Evolutionary conservation across 2,113 vertebrate species (phyloP), one percentile per base, ranked within the genome.

Genomic region (Saccopteryx leptura): DNA sequence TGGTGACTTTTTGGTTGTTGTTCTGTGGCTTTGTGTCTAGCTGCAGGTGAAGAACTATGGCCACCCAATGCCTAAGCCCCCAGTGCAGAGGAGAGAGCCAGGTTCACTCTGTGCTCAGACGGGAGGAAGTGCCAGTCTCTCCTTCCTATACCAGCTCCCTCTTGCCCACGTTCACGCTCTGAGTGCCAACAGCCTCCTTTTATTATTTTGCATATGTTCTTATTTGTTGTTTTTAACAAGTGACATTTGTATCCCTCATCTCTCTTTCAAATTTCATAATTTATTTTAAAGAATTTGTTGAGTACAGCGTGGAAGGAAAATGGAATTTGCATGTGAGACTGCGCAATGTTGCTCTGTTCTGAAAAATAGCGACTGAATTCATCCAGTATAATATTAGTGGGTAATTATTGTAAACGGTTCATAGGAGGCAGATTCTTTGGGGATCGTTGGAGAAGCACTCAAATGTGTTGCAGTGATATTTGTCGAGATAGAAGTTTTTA

Each of bases 381-480:
- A 4, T 21, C 88, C 65, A 76, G 56, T 26, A 48, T 50, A 50
- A 58, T 68, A 54, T 82, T 39, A 17, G 61, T 75, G 24, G 58
- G 17, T 66, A 60, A 78, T 91, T 71, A 24, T 63, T 15, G 6
- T 21, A 68, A n/a, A n/a, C 52, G 61, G 13, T 71, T 65, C 4
- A 0, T n/a, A 31, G 24, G 18, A 81, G 12, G 8, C 23, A 21
- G 18, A 33, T 63, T 48, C 68, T n/a, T 72, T 83, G 26, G 21
- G 68, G 21, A 48, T 50, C 14, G 17, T 81, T n/a, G 18, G 52
- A 28, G 60, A 82, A 69, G 11, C 69, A 10, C 14, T 65, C 26
- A 23, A 65, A 78, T 66, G 75, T 93, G n/a, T 92, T 89, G 84
- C 46, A 88, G 26, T 28, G 68, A 31, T 76, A 56, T 39, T 75